Evolutionary conservation across 2,797 vertebrate genomes (phyloP), one percentile per base, ranked within the genome.

Genomic region (Liparis tanakae): DNA sequence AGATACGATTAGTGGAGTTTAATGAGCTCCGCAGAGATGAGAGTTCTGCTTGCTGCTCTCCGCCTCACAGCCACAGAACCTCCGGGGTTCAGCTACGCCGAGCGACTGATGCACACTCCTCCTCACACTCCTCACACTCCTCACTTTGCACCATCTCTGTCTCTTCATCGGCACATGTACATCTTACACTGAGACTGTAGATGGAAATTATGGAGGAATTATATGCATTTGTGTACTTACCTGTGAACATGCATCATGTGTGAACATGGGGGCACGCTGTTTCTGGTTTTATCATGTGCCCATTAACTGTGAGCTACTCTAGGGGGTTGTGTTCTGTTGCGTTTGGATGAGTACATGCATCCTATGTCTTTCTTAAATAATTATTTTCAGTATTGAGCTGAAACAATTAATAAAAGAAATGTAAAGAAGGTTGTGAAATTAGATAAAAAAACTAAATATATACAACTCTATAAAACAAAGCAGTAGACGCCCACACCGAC

Each of bases 21-120:
- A 93, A 92, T 91, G 91, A 93, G 89, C 88, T 89, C 87, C 91
- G 87, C 86, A 74, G 88, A 92, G 87, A 91, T 83, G 85, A 84
- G 82, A 64, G 78, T 80, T 85, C 54, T 74, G 79, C 74, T 73
- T 0, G 61, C 79, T 50, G 79, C 76, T 84, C 48, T 50, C 67
- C 54, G 66, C 77, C 82, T 79, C 76, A 72, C 80, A 81, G 84
- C 67, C 67, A 66, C 79, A 74, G 66, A 80, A 77, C 79, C 88
- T 85, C 76, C 33, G 33, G 77, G 90, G 85, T 88, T 82, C 71
- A 13, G 46, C 80, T 81, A 54, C 63, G 53, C 70, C 2, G 3
- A 81, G 51, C 56, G 4, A 79, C 30, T 39, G 50, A 74, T 51
- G 68, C 65, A 50, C 51, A 53, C 55, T 72, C 73, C 62, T n/a